Evolutionary conservation across 2,113 vertebrate genomes (phyloP).

Genomic region (Megaleporinus macrocephalus): DNA sequence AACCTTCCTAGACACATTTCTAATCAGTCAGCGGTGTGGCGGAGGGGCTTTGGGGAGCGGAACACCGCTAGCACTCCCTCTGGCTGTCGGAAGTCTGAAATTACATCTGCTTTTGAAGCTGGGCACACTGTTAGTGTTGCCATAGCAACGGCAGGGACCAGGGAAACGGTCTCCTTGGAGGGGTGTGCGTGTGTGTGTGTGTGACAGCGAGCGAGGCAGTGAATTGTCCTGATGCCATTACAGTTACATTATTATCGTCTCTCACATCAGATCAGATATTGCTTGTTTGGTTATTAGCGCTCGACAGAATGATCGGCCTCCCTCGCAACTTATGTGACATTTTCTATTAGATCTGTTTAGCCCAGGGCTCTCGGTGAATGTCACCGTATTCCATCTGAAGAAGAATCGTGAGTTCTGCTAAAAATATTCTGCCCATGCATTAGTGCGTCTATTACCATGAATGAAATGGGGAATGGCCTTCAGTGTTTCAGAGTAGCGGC

Average conservation of each 20-base stretch:
- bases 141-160: conserved; percentile 78
- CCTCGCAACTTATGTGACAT: conserved; percentile 45
- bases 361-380: conserved; percentile 21
- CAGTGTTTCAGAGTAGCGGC: not conserved
- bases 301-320: conserved; percentile 39
- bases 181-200: conserved; percentile 60
- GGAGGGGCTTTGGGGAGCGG: conserved; percentile 52
- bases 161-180: conserved; percentile 79
- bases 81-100: conserved; percentile 95
- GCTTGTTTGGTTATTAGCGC: conserved; percentile 57
- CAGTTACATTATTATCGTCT: conserved; percentile 72
- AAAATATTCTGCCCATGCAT: not conserved
- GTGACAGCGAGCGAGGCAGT: conserved; percentile 61
- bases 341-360: conserved; percentile 42
- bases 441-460: not conserved
- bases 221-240: conserved; percentile 76
- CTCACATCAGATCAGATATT: conserved; percentile 69
- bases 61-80: conserved; percentile 86
- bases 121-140: conserved; percentile 87
- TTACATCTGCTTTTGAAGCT: conserved; percentile 97
- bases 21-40: conserved; percentile 82
- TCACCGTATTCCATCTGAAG: conserved; percentile 16
- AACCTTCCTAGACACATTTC: conserved; percentile 84
- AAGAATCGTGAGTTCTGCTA: conserved; percentile 1
- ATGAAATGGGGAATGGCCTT: not conserved